phyloP scores from a whole-genome alignment of 2,797 vertebrate species.

The Otolemur crassicaudatus region DNA sequence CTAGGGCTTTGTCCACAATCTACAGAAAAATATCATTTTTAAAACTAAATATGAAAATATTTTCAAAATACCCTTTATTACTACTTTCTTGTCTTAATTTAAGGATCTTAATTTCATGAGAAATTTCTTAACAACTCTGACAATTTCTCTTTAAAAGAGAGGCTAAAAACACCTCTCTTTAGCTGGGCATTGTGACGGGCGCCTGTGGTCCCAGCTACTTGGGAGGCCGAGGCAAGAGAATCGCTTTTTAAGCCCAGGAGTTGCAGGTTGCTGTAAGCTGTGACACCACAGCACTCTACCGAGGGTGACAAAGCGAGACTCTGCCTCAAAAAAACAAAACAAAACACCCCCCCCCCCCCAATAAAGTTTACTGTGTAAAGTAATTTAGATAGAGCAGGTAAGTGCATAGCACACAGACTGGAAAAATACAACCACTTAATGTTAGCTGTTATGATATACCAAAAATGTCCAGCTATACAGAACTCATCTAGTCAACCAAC shows the following conservation, averaged over 20 bases:
- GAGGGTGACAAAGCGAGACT: too few relatives aligned
- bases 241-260: too few relatives aligned
- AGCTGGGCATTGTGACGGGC: too few relatives aligned
- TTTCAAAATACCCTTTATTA: not conserved
- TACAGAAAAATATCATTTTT: constrained; percentile 76
- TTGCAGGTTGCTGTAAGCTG: too few relatives aligned
- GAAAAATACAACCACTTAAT: not conserved
- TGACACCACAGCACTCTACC: too few relatives aligned
- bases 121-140: not conserved
- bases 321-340: too few relatives aligned
- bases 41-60: not conserved
- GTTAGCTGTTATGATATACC: not conserved
- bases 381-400: not conserved
- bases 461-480: not conserved
- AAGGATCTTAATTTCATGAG: not conserved
- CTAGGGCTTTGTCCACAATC: constrained; percentile 99
- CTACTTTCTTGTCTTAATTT: not conserved
- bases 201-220: too few relatives aligned
- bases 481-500: not conserved
- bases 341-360: not conserved
- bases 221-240: too few relatives aligned
- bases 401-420: not conserved
- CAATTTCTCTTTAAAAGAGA: not conserved
- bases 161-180: not conserved
- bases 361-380: not conserved